Evolutionary conservation across 2,797 vertebrate species (phyloP), one percentile per base, ranked within the genome.

Genomic region (Taeniopygia guttata): DNA sequence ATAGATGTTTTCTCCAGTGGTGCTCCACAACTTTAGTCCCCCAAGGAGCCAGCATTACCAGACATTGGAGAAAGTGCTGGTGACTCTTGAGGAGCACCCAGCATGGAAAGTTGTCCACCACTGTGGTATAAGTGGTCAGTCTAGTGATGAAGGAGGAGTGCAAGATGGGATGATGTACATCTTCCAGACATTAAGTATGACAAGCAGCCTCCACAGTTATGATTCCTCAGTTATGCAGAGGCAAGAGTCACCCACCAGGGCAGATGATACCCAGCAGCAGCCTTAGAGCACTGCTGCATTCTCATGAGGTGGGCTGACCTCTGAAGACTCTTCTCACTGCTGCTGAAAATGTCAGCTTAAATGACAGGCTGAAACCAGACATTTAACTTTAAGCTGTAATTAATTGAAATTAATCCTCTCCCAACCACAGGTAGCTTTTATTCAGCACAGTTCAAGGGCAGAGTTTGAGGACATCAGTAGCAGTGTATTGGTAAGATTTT

Each of bases 381-480:
- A 46, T 46, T 70, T 64, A 68, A 64, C 43, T 72, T 58, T 6
- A 56, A 85, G 21, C 2, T 68, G 27, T 48, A 63, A 21, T 62
- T 52, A 74, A 63, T 34, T 68, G 36, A 83, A 90, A 92, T 59
- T 1, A 87, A 75, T 78, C 23, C 34, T 30, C 34, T 52, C 32
- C n/a, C 62, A 58, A 64, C 32, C 9, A 5, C 17, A 79, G 46
- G 56, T 40, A 62, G 45, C 5, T 87, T 92, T 74, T 43, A 51
- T 36, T 49, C 14, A 21, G 54, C 46, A 64, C 49, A 58, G 36
- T 75, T 89, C 68, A 94, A 94, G 69, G 91, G 29, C 68, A 77
- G 58, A 51, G 46, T 74, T 52, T 56, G 64, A 80, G 22, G 43
- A 43, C n/a, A 76, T 51, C 60, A 51, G 46, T 11, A 89, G 54